Percentiles rank a stretch among this genome's conserved stretches.
Evolutionary conservation across 35 echinoderm and acorn worm genomes (phyloP).

Genomic region (Lytechinus variegatus): DNA sequence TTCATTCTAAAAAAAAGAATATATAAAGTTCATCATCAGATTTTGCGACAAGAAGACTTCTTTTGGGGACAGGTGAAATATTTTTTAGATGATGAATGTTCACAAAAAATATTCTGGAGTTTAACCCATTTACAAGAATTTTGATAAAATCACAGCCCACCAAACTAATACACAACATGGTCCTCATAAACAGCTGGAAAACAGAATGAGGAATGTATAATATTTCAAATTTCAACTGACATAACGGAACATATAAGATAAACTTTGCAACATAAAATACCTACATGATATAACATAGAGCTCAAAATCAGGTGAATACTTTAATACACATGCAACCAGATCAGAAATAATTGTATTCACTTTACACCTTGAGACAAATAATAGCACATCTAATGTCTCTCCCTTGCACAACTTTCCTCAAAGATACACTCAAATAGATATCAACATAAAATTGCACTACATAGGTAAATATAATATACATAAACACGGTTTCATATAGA

Average conservation of each 20-base stretch:
- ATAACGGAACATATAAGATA: background rate
- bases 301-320: background rate
- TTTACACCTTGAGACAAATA: background rate
- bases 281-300: background rate
- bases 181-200: too few species aligned
- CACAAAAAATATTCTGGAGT: too few species aligned
- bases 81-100: too few species aligned
- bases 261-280: background rate
- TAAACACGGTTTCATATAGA: background rate
- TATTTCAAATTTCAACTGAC: background rate
- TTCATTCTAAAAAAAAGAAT: too few species aligned
- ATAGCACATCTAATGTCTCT: background rate
- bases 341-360: background rate
- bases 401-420: background rate
- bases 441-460: constrained; percentile 19
- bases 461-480: background rate
- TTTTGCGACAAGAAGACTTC: too few species aligned
- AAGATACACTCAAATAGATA: background rate
- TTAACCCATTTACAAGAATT: too few species aligned
- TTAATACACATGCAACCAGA: background rate
- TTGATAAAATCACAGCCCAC: too few species aligned
- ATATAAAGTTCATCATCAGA: too few species aligned
- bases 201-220: background rate
- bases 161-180: too few species aligned
- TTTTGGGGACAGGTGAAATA: too few species aligned